Evolutionary conservation across 2,797 vertebrate species (phyloP).

Genomic region (Anisognathus igniventris): DNA sequence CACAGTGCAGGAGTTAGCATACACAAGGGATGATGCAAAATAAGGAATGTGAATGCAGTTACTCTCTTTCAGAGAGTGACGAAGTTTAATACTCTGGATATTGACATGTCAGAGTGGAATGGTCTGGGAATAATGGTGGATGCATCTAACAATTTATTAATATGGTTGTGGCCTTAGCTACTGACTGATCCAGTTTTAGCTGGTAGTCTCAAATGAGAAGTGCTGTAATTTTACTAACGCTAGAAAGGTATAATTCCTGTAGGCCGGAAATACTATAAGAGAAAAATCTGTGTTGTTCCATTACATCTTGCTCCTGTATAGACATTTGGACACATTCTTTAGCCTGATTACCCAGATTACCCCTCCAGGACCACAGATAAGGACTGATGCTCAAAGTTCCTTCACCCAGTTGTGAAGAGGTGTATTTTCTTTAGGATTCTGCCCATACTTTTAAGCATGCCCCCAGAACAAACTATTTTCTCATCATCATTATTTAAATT

Average conservation of each 20-base stretch:
- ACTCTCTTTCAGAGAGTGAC: not conserved
- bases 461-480: not conserved
- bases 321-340: not conserved
- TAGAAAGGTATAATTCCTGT: not conserved
- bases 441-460: accelerated
- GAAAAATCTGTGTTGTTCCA: not conserved
- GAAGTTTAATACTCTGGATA: not conserved
- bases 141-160: not conserved
- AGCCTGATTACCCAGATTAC: not conserved
- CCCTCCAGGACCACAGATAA: not conserved
- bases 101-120: not conserved
- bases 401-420: not conserved
- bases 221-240: not conserved
- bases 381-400: not conserved
- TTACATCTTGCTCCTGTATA: not conserved
- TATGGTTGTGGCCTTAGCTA: not conserved
- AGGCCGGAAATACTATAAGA: not conserved
- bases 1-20: not conserved
- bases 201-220: not conserved
- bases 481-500: not conserved
- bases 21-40: accelerated
- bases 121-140: not conserved
- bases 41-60: not conserved
- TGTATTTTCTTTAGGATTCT: not conserved
- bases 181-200: not conserved